Evolutionary conservation across 2,888 invertebrate genomes (phyloP).

Genomic region (Aleiodes testaceus): DNA sequence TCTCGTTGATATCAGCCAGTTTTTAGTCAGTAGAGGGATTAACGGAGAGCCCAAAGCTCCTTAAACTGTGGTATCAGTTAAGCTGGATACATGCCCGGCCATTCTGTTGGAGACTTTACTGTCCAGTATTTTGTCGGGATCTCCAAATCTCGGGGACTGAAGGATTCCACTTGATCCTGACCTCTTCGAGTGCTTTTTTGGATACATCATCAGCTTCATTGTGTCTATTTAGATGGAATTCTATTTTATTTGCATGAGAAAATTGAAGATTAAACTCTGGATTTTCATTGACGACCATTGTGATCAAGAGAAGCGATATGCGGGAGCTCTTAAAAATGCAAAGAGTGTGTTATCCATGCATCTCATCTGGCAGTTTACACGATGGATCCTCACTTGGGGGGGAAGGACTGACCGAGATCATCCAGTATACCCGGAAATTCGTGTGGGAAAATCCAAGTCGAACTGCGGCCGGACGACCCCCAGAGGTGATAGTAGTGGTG

Average conservation of each 20-base stretch:
- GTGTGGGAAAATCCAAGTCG: constrained; percentile 68
- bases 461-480: constrained; percentile 55
- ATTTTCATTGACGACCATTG: not conserved
- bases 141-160: constrained; percentile 52
- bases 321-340: constrained; percentile 16
- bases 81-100: constrained; percentile 71
- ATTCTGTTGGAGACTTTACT: constrained; percentile 45
- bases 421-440: constrained; percentile 52
- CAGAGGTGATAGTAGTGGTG: constrained; percentile 30
- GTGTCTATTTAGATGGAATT: not conserved
- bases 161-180: constrained; percentile 33
- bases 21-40: constrained; percentile 68
- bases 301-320: constrained; percentile 30
- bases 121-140: constrained; percentile 68
- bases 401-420: constrained; percentile 2
- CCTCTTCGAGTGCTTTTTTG: constrained; percentile 36
- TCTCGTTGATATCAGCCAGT: constrained; percentile 54
- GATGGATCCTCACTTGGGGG: not conserved
- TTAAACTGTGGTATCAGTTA: constrained; percentile 72
- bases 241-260: not conserved
- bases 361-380: constrained; percentile 37
- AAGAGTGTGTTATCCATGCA: constrained; percentile 26
- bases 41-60: constrained; percentile 71
- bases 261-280: not conserved
- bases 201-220: constrained; percentile 6